These are phyloP conservation scores for Panagrolaimus sp. DNA, from an alignment of 1,140 invertebrate species.

Conservation along the genomic window DNA sequence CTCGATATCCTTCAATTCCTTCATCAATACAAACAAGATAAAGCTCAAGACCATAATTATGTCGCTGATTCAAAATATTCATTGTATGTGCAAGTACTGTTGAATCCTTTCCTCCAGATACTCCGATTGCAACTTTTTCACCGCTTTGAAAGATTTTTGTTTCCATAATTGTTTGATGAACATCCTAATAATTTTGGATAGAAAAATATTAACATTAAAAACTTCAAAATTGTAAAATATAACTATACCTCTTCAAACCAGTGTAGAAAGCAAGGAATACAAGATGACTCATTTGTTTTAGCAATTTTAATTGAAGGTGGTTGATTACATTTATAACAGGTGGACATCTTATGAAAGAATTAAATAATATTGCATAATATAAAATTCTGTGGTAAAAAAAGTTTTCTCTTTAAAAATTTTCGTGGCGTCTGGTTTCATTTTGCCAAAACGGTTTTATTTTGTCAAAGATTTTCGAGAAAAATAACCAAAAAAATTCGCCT, in stretches of 20 bases:
- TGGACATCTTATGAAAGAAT: not conserved
- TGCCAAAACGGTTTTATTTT: not conserved
- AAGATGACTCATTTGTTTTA: slow-evolving; percentile 62
- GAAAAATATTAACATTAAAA: slow-evolving; percentile 71
- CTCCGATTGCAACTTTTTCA: slow-evolving; percentile 85
- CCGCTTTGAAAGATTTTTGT: slow-evolving; percentile 78
- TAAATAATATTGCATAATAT: not conserved
- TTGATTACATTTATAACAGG: slow-evolving; percentile 22
- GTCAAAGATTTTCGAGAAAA: no score
- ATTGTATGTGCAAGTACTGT: slow-evolving; percentile 83
- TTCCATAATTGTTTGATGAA: slow-evolving; percentile 84
- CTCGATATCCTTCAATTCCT: slow-evolving; percentile 91
- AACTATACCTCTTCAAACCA: slow-evolving; percentile 61
- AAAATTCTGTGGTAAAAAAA: not conserved
- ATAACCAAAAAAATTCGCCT: no score
- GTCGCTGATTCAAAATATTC: slow-evolving; percentile 81
- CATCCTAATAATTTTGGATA: slow-evolving; percentile 77
- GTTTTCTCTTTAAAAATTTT: not conserved
- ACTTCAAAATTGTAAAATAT: slow-evolving; percentile 87
- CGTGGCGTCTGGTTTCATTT: not conserved
- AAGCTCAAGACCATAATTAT: slow-evolving; percentile 84
- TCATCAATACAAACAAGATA: slow-evolving; percentile 93
- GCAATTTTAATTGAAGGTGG: slow-evolving; percentile 43
- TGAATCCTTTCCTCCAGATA: slow-evolving; percentile 97
- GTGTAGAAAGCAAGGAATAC: slow-evolving; percentile 71